Evolutionary conservation across 1,140 invertebrate species (phyloP), one percentile per base, ranked within the genome.

Genomic region (Drosophila nebulosa): DNA sequence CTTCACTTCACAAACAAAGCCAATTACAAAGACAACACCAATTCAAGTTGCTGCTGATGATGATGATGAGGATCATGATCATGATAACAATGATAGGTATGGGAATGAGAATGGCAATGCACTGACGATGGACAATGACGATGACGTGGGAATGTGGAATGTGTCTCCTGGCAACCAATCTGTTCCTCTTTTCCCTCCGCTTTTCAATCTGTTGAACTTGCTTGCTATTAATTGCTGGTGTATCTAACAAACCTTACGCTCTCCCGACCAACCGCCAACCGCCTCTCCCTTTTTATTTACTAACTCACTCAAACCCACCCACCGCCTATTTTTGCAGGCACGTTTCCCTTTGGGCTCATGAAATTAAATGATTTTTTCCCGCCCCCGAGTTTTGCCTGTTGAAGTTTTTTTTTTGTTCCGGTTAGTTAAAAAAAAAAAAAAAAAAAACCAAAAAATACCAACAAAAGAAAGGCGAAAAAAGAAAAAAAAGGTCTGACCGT

Each of bases 11-110:
- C n/a, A 70, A 71, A 71, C 65, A 64, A 78, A 74, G 78, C 64
- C 74, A 85, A 85, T 85, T 85, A 85, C 60, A 62, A 35, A 51
- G 60, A 36, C 64, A 64, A 74, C 69, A 74, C 59, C 69, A 71
- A 65, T 63, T 50, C 42, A 67, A 57, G 57, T 42, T 67, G 56
- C 51, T 60, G 71, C 18, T 14, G 14, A 35, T 63, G 58, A 62
- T 27, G 35, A 55, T n/a, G n/a, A n/a, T n/a, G 67, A 53, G 21
- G 27, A 56, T 36, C 7, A 71, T 51, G 35, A 32, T n/a, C 35
- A 35, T 14, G 53, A 46, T 46, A 10, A 46, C 21, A 16, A 46
- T 6, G n/a, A 46, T 46, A 7, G 14, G n/a, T 4, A 36, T 14
- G 35, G 16, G 16, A 46, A 21, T 46, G 16, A 2, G 7, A 21